Conservation (phyloP, 2,888 invertebrate species). For the Drosophila nr. perissopoda region DNA sequence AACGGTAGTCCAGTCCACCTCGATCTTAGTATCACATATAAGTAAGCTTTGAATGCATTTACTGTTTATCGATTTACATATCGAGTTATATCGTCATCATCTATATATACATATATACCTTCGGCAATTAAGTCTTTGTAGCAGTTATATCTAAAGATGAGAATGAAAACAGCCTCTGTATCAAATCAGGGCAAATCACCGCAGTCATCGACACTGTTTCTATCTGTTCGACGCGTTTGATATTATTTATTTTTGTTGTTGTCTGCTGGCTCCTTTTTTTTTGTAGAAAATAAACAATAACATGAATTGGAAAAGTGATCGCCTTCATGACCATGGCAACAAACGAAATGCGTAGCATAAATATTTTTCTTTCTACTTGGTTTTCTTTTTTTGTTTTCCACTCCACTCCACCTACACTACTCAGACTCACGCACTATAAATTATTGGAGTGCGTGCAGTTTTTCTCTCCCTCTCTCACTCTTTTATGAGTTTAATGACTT, state of each 20-base stretch:
- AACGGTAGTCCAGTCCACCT: too few species aligned
- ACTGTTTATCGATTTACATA: not conserved
- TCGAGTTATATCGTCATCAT: not conserved
- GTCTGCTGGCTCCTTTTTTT: not conserved
- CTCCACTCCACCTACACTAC: conserved; percentile 1
- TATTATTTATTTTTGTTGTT: conserved; percentile 14
- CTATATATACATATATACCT: not conserved
- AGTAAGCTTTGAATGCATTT: not conserved
- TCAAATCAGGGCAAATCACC: not conserved
- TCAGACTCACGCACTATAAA: conserved; percentile 61
- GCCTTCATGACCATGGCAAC: conserved; percentile 37
- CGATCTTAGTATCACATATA: too few species aligned
- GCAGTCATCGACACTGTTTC: not conserved
- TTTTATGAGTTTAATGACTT: conserved; percentile 78
- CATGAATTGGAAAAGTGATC: conserved; percentile 44
- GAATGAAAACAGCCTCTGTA: not conserved
- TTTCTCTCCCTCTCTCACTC: conserved; percentile 30
- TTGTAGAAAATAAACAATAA: conserved; percentile 68
- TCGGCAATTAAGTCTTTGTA: not conserved
- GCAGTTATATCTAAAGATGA: not conserved
- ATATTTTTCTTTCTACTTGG: conserved; percentile 67
- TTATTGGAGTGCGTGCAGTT: conserved; percentile 71
- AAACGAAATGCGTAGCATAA: conserved; percentile 61
- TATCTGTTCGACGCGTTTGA: not conserved
- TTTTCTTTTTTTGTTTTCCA: conserved; percentile 31